phyloP scores from a whole-genome alignment of 1,140 invertebrate species.

The Ceratina australensis region DNA sequence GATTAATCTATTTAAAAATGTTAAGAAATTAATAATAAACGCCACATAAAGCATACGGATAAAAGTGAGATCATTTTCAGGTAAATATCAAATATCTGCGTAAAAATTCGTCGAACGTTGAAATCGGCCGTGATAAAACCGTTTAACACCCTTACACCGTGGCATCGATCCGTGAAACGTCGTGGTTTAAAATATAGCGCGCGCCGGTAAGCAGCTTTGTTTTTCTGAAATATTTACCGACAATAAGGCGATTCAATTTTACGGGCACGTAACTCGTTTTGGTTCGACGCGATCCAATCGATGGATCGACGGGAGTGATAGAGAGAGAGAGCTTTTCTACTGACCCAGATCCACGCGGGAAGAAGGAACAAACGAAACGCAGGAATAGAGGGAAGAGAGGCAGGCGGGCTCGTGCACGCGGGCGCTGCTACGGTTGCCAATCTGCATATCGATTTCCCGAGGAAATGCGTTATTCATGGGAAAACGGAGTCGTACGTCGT shows the following conservation, averaged over 20 bases:
- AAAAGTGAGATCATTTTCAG: too few relatives aligned
- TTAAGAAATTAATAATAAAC: too few relatives aligned
- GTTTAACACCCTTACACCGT: background rate
- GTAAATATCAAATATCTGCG: too few relatives aligned
- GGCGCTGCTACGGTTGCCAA: constrained; percentile 54
- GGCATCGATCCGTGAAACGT: background rate
- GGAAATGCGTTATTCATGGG: constrained; percentile 67
- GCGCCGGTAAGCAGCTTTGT: background rate
- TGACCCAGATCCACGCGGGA: constrained; percentile 57
- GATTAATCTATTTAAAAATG: too few relatives aligned
- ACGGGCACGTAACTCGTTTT: constrained; percentile 21
- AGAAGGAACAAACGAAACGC: constrained; percentile 5
- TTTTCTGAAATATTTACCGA: constrained; percentile 14
- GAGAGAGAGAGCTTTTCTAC: constrained; percentile 46
- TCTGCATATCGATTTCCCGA: constrained; percentile 65
- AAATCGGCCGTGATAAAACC: too few relatives aligned
- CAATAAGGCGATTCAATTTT: constrained; percentile 52
- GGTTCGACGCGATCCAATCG: background rate
- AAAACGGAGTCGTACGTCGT: constrained; percentile 55
- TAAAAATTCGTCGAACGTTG: too few relatives aligned
- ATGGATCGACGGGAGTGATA: background rate
- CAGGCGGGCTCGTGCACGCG: constrained; percentile 20
- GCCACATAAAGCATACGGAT: too few relatives aligned
- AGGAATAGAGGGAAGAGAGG: background rate
- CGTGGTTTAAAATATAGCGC: too few relatives aligned